Evolutionary conservation across 2,113 vertebrate species (phyloP), one percentile per base, ranked within the genome.

Genomic region (Craseonycteris thonglongyai): DNA sequence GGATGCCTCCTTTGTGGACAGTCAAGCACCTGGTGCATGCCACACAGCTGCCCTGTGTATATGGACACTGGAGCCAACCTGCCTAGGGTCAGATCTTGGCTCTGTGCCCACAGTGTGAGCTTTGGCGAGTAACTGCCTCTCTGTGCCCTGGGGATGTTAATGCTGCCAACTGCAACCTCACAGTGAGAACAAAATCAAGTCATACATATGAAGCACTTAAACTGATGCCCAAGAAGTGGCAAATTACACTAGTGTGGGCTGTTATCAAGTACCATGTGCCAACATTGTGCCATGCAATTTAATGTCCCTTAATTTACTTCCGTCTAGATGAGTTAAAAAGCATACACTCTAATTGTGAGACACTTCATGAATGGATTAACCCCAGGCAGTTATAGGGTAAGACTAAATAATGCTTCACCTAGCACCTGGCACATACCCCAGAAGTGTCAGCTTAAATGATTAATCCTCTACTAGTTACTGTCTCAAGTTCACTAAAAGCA

Each of bases 201-300:
- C 26, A 49, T 1, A 12, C 16, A 0, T 2, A 33, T 0, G 45
- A n/a, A 11, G n/a, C 2, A 79, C 74, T 56, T 16, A 90, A 42
- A 14, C 15, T 8, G 61, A n/a, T 7, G 21, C 24, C 86, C 13
- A 13, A n/a, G 5, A 7, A 38, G 66, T 61, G 26, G 26, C 0
- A 1, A 54, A 19, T 30, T 16, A 68, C 38, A 5, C 11, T 6
- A 12, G 6, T 3, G 21, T 13, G 16, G 21, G 15, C 21, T 9
- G 2, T 13, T 18, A 51, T 45, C 59, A 88, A 28, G 13, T 0
- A 1, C 19, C 47, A 71, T 1, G 1, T 3, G 56, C 30, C 28
- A 10, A n/a, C 4, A 5, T 2, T 0, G 9, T 40, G 33, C 21
- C 2, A 0, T 0, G 7, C 14, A 33, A 19, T 8, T 11, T 11